A percentile compares a stretch with the other conserved stretches of the same genome.
These are phyloP conservation scores for Aphelocoma californica DNA, from an alignment of 2,797 vertebrate genomes.

Conservation along the genomic window DNA sequence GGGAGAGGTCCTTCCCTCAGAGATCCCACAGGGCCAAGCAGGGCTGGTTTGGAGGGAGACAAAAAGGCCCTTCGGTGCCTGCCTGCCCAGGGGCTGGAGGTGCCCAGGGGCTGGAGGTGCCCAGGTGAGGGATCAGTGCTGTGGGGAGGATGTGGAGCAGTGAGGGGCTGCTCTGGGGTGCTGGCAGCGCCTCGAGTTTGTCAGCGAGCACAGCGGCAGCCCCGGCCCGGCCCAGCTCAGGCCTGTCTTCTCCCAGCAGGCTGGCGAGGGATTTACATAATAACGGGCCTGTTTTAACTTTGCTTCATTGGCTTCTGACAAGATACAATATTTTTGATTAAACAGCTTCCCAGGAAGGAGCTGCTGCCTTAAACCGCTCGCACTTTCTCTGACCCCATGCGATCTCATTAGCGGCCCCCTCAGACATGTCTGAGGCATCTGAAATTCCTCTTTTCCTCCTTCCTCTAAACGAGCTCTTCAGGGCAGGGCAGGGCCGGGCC, in stretches of 20 bases:
- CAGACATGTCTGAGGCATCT: not conserved
- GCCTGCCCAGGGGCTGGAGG: not conserved
- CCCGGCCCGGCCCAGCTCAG: not conserved
- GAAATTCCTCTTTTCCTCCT: not conserved
- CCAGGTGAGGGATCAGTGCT: not conserved
- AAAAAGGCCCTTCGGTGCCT: not conserved
- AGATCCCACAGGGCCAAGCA: not conserved
- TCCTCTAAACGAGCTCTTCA: not conserved
- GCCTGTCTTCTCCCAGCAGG: conserved; percentile 15
- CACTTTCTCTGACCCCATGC: not conserved
- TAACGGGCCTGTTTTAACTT: not conserved
- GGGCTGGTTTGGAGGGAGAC: not conserved
- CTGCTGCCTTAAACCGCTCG: not conserved
- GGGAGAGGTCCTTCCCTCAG: not conserved
- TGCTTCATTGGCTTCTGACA: conserved; percentile 44
- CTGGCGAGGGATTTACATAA: conserved; percentile 34
- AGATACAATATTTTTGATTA: conserved; percentile 34
- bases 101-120: too few species aligned
- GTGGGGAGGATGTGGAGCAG: not conserved
- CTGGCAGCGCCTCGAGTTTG: not conserved
- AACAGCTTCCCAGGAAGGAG: conserved; percentile 34
- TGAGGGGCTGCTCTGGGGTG: not conserved
- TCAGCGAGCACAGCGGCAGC: not conserved
- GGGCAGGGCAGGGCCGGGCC: not conserved
- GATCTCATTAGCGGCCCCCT: not conserved